Base-by-base conservation (phyloP, 2,888 invertebrate genomes). In the Trilocha varians region DNA sequence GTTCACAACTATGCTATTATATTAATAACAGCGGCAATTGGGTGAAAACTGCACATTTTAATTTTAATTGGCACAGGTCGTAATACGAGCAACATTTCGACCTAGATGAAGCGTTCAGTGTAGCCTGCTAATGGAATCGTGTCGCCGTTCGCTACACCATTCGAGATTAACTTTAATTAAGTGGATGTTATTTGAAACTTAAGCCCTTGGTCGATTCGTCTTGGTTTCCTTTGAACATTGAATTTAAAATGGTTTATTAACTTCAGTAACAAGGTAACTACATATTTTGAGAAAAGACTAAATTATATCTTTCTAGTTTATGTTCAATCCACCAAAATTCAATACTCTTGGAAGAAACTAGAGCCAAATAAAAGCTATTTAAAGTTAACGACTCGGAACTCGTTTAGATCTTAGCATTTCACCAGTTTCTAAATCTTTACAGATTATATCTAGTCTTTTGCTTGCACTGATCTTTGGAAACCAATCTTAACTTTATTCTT, bases 121-220 rank as follows among this genome's bases (percentile, higher is more conserved):
- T 71, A 63, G 61, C 65, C 51, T 59, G 63, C 65, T 78, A 79
- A 80, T 77, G 68, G 75, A 76, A 76, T 73, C 74, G 65, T 75
- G 76, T 76, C 66, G 69, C 63, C 67, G 69, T 52, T 56, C 65
- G 66, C 66, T 65, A 71, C 71, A 68, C 70, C 68, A 72, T 72
- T 75, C 62, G 60, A 72, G 78, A 78, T 80, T 78, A 77, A 77
- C 73, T 78, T 78, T 78, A 80, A 80, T 79, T 79, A 79, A 79
- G 73, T 67, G 72, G 70, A 73, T 78, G 79, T 73, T 76, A 75
- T 75, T 75, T 65, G 68, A 71, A 73, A 76, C 72, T 76, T 72
- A 61, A 65, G 58, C 55, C 62, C 48, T 47, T 57, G 60, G 65
- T 61, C 66, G 63, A 72, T 77, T 70, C 70, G 71, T 70, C 68